Evolutionary conservation across 2,888 invertebrate genomes (phyloP), one percentile per base, ranked within the genome.

Genomic region (Orgyia antiqua): DNA sequence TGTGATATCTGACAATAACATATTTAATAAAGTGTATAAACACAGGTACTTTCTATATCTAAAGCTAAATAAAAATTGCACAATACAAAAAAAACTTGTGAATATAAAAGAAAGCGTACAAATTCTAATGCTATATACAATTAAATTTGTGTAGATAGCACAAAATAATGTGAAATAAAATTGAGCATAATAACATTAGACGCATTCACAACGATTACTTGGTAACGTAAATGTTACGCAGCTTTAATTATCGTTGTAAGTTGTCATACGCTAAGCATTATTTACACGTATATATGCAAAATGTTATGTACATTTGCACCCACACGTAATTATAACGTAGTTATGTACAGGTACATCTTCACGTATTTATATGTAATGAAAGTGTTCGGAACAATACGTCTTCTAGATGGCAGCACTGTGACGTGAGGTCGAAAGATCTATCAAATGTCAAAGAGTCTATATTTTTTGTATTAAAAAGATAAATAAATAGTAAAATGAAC

Each of bases 1-100:
- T 6, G 6, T 15, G 15, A 15, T 4, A 15, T 4, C 15, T 6
- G 15, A 15, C 15, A 15, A 15, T 6, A 15, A 15, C 15, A 4
- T 6, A 6, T 15, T 15, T 15, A 15, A 15, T 4, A 4, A 4
- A 4, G 15, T 61, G 60, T 56, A 58, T 40, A 42, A 55, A 58
- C 63, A 67, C 70, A 67, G 61, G 61, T 67, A 73, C 63, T 48
- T 59, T 50, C 45, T 63, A 67, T 64, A 45, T 50, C 65, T 70
- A 73, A 34, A 49, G 46, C 59, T 67, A 69, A 40, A 47, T 39
- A 38, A 59, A 66, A 59, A 75, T 78, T 78, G 74, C 75, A 77
- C 76, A 55, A 61, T 59, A 66, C 51, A 57, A 51, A 50, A 60
- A 39, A 46, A 46, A 30, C 43, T 45, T 25, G 33, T 4, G 1